phyloP scores from a whole-genome alignment of 2,888 invertebrate species.

The Nomada lathburiana region DNA sequence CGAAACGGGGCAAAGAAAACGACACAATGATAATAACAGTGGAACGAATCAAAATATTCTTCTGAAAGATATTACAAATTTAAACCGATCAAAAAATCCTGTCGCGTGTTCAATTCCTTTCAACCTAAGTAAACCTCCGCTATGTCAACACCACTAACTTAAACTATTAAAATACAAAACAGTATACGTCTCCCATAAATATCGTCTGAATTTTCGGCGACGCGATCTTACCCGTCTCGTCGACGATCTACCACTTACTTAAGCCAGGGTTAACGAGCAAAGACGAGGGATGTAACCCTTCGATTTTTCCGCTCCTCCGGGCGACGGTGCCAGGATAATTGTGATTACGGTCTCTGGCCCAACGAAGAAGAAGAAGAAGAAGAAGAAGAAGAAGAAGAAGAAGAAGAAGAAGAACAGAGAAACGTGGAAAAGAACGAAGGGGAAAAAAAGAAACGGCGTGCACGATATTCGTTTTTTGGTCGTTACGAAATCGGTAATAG shows the following conservation, averaged over 20 bases:
- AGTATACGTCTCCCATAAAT: not conserved
- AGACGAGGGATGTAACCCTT: slow-evolving; percentile 56
- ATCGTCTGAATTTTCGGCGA: not conserved
- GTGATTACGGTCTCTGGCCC: slow-evolving; percentile 66
- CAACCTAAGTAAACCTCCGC: too few species aligned
- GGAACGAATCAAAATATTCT: too few species aligned
- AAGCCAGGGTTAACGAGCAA: slow-evolving; percentile 59
- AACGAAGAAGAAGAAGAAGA: not conserved
- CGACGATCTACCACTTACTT: slow-evolving; percentile 34
- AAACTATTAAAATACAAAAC: not conserved
- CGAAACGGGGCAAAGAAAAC: too few species aligned
- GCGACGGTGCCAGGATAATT: slow-evolving; percentile 62
- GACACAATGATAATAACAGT: too few species aligned
- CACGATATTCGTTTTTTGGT: slow-evolving; percentile 51
- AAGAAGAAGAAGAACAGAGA: not conserved
- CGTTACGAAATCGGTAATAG: slow-evolving; percentile 62
- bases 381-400: not conserved
- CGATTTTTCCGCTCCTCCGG: slow-evolving; percentile 54
- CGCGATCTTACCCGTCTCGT: slow-evolving; percentile 7
- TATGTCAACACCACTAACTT: too few species aligned
- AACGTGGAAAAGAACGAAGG: not conserved
- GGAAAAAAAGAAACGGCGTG: slow-evolving; percentile 14
- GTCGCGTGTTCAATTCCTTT: too few species aligned
- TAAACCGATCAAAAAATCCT: too few species aligned
- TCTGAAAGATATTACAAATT: too few species aligned